Conservation (phyloP, 1,140 invertebrate species). For the Whitmania pigra region DNA sequence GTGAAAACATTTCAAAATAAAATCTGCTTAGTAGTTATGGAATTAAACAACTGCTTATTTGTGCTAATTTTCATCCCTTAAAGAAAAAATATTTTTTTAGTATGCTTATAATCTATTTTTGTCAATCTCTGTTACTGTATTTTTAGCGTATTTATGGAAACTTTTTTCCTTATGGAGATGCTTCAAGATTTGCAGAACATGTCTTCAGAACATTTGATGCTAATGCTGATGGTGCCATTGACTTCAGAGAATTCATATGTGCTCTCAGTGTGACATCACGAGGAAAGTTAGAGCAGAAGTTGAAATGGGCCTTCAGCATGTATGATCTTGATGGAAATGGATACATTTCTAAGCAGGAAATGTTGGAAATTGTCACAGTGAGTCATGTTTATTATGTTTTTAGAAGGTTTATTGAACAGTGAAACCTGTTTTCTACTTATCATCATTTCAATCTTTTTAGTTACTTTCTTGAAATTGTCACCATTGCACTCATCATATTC, state of each 20-base stretch:
- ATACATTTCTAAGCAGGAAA: constrained; percentile 90
- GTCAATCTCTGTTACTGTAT: constrained; percentile 38
- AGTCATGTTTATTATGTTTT: constrained; percentile 43
- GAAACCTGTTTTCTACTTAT: neutral
- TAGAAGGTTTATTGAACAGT: constrained; percentile 11
- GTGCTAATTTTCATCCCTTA: too few relatives aligned
- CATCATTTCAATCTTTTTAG: too few relatives aligned
- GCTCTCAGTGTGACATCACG: constrained; percentile 85
- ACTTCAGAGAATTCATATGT: constrained; percentile 93
- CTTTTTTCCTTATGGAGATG: constrained; percentile 95
- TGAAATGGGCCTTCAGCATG: constrained; percentile 79
- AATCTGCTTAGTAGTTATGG: too few relatives aligned
- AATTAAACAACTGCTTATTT: too few relatives aligned
- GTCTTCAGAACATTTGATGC: constrained; percentile 96
- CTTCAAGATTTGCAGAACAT: constrained; percentile 96
- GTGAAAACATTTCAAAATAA: too few relatives aligned
- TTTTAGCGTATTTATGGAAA: constrained; percentile 69
- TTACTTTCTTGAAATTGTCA: too few relatives aligned
- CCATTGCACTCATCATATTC: too few relatives aligned
- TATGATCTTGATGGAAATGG: constrained; percentile 97
- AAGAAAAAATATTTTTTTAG: too few relatives aligned
- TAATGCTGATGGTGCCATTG: constrained; percentile 89
- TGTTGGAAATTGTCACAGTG: constrained; percentile 96
- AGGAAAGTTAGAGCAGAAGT: constrained; percentile 89
- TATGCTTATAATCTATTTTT: too few relatives aligned